Evolutionary conservation across 2,888 invertebrate species (phyloP).

Genomic region (Ptilodon capucinus): DNA sequence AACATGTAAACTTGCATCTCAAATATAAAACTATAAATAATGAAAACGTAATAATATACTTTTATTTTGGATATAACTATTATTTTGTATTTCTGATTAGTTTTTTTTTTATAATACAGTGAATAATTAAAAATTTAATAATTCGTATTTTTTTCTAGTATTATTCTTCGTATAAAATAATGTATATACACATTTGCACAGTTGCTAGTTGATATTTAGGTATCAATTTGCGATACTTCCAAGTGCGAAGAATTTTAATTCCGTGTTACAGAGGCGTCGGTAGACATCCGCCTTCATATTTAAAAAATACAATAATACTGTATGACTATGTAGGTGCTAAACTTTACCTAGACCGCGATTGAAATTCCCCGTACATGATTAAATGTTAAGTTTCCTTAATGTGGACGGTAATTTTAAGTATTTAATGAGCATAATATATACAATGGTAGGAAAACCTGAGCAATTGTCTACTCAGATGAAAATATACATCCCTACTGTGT

Average conservation of each 20-base stretch:
- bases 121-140: neutral
- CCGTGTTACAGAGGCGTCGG: slow-evolving; percentile 4
- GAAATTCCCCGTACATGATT: neutral
- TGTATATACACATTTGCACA: slow-evolving; percentile 23
- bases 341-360: neutral
- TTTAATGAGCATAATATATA: neutral
- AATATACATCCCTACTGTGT: neutral
- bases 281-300: slow-evolving; percentile 21
- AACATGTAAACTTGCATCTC: too few relatives aligned
- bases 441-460: neutral
- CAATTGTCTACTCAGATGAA: neutral
- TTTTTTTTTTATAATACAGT: too few relatives aligned
- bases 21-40: too few relatives aligned
- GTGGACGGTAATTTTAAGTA: too few relatives aligned
- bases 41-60: too few relatives aligned
- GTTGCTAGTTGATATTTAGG: slow-evolving; percentile 32
- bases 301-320: neutral
- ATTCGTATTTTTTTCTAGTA: neutral
- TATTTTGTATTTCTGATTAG: too few relatives aligned
- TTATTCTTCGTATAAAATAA: neutral
- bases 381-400: too few relatives aligned
- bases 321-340: neutral
- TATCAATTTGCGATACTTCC: slow-evolving; percentile 14
- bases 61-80: too few relatives aligned
- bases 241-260: slow-evolving; percentile 11